These are phyloP conservation scores for Mastomys coucha DNA, from an alignment of 2,113 vertebrate species.

Conservation along the genomic window DNA sequence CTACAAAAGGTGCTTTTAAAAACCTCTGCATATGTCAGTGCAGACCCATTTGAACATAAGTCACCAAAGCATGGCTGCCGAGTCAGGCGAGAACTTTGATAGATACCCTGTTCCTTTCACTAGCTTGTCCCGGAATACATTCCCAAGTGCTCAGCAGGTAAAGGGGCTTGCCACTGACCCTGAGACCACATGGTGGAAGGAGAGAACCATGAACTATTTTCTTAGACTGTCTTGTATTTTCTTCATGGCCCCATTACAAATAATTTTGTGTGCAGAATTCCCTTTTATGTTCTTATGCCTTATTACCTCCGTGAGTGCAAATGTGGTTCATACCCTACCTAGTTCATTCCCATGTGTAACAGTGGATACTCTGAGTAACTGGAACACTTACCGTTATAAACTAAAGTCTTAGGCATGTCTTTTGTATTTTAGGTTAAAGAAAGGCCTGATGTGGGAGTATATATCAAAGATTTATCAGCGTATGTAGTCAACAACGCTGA, in stretches of 20 bases:
- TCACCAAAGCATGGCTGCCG: neutral
- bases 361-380: conserved; percentile 31
- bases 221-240: neutral
- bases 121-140: neutral
- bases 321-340: neutral
- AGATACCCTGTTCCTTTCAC: neutral
- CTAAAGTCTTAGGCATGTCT: neutral
- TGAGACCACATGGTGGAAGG: neutral
- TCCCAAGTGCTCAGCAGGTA: neutral
- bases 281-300: neutral
- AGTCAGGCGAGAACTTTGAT: neutral
- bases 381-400: neutral
- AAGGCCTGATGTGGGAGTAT: conserved; percentile 98
- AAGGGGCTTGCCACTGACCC: neutral
- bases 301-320: neutral
- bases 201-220: neutral
- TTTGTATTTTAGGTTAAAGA: conserved; percentile 94
- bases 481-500: conserved; percentile 99
- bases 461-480: conserved; percentile 98
- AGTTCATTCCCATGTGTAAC: neutral
- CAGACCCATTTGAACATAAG: neutral
- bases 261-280: neutral
- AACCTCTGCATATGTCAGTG: neutral
- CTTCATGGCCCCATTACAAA: neutral
- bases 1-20: conserved; percentile 14